phyloP scores from a whole-genome alignment of 1,140 invertebrate genomes.

The Cyclina sinensis region DNA sequence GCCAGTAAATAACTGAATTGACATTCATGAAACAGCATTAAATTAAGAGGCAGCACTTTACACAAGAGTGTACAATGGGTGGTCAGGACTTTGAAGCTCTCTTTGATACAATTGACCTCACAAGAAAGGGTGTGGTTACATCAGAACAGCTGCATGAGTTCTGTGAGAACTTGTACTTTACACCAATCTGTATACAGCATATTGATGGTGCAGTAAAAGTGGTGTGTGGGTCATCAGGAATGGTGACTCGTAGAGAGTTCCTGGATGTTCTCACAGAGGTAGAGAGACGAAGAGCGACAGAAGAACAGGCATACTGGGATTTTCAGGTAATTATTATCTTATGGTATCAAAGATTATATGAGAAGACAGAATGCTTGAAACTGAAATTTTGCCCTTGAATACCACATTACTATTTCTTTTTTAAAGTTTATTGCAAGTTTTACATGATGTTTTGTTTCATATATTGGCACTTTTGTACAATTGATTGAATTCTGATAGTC shows the following conservation, averaged over 20 bases:
- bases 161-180: conserved; percentile 76
- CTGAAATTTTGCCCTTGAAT: too few relatives aligned
- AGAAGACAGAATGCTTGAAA: too few relatives aligned
- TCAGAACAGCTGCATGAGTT: conserved; percentile 75
- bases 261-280: conserved; percentile 79
- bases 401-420: too few relatives aligned
- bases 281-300: conserved; percentile 74
- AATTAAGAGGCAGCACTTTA: neutral
- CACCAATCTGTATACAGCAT: conserved; percentile 72
- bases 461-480: too few relatives aligned
- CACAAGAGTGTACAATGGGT: conserved; percentile 72
- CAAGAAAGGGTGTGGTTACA: conserved; percentile 76
- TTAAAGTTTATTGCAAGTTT: too few relatives aligned
- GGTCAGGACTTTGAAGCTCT: conserved; percentile 78
- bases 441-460: too few relatives aligned
- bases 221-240: conserved; percentile 74
- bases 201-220: conserved; percentile 75
- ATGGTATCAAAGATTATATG: too few relatives aligned
- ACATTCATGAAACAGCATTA: neutral
- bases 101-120: conserved; percentile 80
- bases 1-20: neutral
- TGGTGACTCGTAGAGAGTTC: conserved; percentile 72
- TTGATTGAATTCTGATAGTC: too few relatives aligned
- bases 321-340: conserved; percentile 78
- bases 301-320: conserved; percentile 83